These are phyloP conservation scores for Notoglanidium macrostoma DNA, from an alignment of 2,797 vertebrate species.

Conservation along the genomic window DNA sequence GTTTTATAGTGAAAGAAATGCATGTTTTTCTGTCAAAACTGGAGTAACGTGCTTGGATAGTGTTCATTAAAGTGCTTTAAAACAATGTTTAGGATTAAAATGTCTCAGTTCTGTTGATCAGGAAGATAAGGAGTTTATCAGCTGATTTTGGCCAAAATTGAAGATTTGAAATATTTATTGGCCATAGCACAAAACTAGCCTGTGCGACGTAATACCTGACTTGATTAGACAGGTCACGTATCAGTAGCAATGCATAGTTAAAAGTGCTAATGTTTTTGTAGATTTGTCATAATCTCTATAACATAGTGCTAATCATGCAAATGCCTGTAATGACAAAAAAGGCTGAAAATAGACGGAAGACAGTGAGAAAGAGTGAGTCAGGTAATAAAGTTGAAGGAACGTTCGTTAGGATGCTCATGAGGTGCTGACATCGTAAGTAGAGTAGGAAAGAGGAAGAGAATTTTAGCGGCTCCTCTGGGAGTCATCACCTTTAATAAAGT, in stretches of 20 bases:
- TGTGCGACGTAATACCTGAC: too few species aligned
- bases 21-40: too few species aligned
- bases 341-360: background rate
- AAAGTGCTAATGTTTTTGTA: background rate
- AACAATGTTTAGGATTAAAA: too few species aligned
- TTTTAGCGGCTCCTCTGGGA: constrained; percentile 47
- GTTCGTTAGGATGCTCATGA: constrained; percentile 38
- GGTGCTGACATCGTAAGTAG: constrained; percentile 42
- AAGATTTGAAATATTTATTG: too few species aligned
- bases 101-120: too few species aligned
- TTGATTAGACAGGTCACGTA: too few species aligned
- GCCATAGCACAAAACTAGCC: too few species aligned
- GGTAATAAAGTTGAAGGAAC: background rate
- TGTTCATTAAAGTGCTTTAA: too few species aligned
- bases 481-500: constrained; percentile 62
- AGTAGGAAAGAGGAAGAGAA: constrained; percentile 44
- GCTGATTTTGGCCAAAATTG: too few species aligned
- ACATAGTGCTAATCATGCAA: constrained; percentile 1
- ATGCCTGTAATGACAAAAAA: background rate
- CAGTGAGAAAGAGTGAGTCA: background rate
- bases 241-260: background rate
- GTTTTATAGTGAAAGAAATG: too few species aligned
- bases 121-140: too few species aligned
- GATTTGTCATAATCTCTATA: background rate
- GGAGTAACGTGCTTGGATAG: too few species aligned